A percentile compares a stretch with the other conserved stretches of the same genome.
Evolutionary conservation across 2,113 vertebrate species (phyloP).

Genomic region (Dromiciops gliroides): DNA sequence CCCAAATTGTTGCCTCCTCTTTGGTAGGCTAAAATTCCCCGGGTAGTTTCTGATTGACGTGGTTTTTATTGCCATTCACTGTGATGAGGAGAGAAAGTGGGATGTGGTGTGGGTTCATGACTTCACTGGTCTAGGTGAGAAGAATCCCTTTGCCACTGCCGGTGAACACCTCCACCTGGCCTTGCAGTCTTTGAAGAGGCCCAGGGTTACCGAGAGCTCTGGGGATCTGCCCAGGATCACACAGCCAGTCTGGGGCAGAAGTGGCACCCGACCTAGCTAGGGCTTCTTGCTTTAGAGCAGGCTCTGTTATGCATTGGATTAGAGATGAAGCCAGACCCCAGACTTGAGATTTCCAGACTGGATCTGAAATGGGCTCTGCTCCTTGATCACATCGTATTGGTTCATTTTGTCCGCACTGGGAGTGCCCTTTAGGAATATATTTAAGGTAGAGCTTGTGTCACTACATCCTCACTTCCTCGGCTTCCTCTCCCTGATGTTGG

Average conservation of each 20-base stretch:
- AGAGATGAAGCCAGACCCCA: not conserved
- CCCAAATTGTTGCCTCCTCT: not conserved
- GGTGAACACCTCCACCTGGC: too few relatives aligned
- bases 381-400: not conserved
- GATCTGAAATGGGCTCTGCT: not conserved
- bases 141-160: too few relatives aligned
- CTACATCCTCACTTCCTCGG: not conserved
- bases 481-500: not conserved
- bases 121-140: not conserved
- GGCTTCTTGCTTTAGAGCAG: not conserved
- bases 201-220: not conserved
- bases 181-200: not conserved
- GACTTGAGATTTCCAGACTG: not conserved
- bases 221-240: not conserved
- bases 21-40: not conserved
- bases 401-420: not conserved
- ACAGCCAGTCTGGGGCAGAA: not conserved
- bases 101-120: not conserved
- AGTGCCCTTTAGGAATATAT: not conserved
- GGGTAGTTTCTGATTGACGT: not conserved
- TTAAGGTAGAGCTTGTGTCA: not conserved
- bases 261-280: not conserved
- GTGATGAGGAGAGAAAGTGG: not conserved
- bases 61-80: not conserved
- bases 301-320: not conserved